Percentiles rank a stretch among this genome's conserved stretches.
Conservation (phyloP, 2,797 vertebrate genomes). For the Danio tinwini region DNA sequence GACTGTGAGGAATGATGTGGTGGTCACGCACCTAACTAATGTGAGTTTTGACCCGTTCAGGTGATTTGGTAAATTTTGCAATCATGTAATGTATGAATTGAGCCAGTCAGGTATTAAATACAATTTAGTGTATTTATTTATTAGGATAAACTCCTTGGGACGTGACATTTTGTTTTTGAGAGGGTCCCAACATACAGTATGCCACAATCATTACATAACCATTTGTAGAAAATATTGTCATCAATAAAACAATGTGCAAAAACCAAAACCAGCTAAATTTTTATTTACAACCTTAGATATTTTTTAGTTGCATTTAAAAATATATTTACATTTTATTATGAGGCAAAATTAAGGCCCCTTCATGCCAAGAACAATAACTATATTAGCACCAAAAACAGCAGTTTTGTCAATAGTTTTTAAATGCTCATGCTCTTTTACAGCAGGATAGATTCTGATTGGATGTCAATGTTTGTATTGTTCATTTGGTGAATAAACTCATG, state of each 20-base stretch:
- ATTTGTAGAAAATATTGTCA: background rate
- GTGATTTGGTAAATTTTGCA: background rate
- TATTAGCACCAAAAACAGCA: too few species aligned
- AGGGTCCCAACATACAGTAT: background rate
- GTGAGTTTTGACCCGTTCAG: constrained; percentile 76
- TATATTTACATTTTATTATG: background rate
- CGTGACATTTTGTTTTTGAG: background rate
- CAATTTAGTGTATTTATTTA: background rate
- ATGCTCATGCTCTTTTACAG: too few species aligned
- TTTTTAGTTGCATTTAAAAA: background rate
- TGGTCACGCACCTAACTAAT: constrained; percentile 94
- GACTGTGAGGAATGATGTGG: constrained; percentile 89
- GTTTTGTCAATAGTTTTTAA: too few species aligned
- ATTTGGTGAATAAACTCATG: too few species aligned
- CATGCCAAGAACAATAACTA: too few species aligned
- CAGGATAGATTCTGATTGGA: too few species aligned
- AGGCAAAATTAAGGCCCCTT: background rate
- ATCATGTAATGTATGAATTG: background rate
- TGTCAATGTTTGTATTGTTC: too few species aligned
- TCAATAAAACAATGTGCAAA: background rate
- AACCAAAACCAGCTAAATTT: too few species aligned
- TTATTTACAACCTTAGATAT: too few species aligned
- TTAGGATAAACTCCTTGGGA: background rate
- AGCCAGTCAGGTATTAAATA: background rate
- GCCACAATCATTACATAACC: background rate